A percentile compares a stretch with the other conserved stretches of the same genome.
These are phyloP conservation scores for Rhombomys opimus DNA, from an alignment of 2,113 vertebrate species.

Conservation along the genomic window DNA sequence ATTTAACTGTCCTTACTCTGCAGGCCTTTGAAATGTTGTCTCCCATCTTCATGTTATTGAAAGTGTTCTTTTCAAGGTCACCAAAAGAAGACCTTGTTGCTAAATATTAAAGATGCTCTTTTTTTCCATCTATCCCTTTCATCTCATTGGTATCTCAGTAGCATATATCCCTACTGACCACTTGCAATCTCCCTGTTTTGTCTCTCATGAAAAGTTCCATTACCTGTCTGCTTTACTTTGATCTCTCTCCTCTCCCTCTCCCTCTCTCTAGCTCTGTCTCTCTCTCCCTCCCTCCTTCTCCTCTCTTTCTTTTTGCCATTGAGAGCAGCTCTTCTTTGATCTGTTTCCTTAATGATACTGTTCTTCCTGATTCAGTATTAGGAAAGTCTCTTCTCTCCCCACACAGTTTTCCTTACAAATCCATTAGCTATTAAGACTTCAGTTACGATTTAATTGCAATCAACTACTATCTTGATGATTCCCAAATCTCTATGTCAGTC, in stretches of 20 bases:
- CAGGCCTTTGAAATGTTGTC: constrained; percentile 60
- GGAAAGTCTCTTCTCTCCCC: constrained; percentile 4
- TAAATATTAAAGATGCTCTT: constrained; percentile 18
- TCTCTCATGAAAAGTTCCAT: neutral
- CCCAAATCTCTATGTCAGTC: constrained; percentile 4
- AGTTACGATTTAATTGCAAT: neutral
- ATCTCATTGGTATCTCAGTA: constrained; percentile 20
- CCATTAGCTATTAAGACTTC: neutral
- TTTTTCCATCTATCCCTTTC: constrained; percentile 61
- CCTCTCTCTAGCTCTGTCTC: neutral
- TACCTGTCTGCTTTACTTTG: neutral
- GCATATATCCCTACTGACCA: constrained; percentile 16
- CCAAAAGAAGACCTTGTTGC: constrained; percentile 33
- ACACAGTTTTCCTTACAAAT: constrained; percentile 17
- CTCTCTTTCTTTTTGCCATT: neutral
- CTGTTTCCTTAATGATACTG: constrained; percentile 13
- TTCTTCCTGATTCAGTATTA: constrained; percentile 30
- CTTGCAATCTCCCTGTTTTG: constrained; percentile 5
- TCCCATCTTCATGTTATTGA: neutral
- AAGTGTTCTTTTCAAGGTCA: constrained; percentile 46
- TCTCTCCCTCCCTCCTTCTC: too few relatives aligned
- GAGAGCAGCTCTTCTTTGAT: constrained; percentile 11
- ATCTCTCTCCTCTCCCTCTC: neutral
- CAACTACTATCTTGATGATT: constrained; percentile 38
- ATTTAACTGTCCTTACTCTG: constrained; percentile 32